Base-by-base conservation (phyloP, 2,113 vertebrate species). In the Natator depressus region DNA sequence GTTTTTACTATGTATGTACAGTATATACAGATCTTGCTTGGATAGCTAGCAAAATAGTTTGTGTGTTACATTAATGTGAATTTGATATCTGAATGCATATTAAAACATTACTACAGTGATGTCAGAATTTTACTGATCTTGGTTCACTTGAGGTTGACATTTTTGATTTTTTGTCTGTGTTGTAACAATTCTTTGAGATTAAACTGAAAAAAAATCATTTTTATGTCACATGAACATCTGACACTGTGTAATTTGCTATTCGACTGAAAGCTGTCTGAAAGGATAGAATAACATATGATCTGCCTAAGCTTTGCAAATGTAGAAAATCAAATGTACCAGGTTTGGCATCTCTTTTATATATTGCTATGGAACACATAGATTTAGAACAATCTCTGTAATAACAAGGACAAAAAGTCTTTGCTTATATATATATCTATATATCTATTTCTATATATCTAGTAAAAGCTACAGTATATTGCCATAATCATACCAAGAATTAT, bases 1-100 rank as follows among this genome's bases (percentile, higher is more conserved):
- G 94, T 38, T 42, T 96, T 96, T 55, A 0, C 84, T 69, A 35
- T 35, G 54, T 98, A 98, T 98, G 69, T 98, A 98, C 98, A 98
- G 50, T 98, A 98, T 98, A 65, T 98, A 98, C 98, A 98, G 80
- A 72, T 82, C 78, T 89, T 85, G 84, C 89, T 89, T 50, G 76
- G 89, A 94, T 94, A 94, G 82, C 72, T 94, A 93, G 22, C 72
- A 84, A 94, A 54, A 91, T 78, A 35, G 0, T 3, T 89, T 89
- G 82, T 69, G 35, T 80, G 84, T 46, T 91, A 75, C 31, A 69
- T 79, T 62, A 75, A 88, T 69, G 84, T 84, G 84, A 49, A 89
- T 86, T 51, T 80, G 35, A 94, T 91, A 72, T 91, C 46, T 96
- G 91, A 94, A 83, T 62, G 87, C 14, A 29, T 42, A 78, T 62